Conservation (phyloP, 2,113 vertebrate species). For the Tragulus kanchil region DNA sequence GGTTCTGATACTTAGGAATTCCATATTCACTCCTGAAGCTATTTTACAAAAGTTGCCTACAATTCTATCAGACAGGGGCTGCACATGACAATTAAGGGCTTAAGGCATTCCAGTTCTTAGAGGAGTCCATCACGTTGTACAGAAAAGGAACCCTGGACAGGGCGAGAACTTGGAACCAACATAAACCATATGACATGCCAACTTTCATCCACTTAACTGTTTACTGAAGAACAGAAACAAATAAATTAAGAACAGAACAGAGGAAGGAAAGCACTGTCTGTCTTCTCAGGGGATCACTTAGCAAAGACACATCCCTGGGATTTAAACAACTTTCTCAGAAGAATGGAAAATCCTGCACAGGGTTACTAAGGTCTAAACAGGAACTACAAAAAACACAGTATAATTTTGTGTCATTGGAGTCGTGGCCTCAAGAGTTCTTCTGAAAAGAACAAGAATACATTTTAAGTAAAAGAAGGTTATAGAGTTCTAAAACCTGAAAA, state of each 20-base stretch:
- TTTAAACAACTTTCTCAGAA: conserved; percentile 71
- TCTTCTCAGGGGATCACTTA: conserved; percentile 69
- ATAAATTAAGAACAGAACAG: conserved; percentile 75
- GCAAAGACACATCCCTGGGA: conserved; percentile 62
- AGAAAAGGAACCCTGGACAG: conserved; percentile 31
- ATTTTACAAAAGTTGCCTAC: conserved; percentile 31
- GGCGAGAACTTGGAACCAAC: conserved; percentile 10
- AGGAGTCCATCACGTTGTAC: not conserved
- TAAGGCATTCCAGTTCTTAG: not conserved
- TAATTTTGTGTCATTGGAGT: not conserved
- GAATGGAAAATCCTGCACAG: conserved; percentile 74
- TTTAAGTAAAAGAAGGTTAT: conserved; percentile 3
- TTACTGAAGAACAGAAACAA: conserved; percentile 75
- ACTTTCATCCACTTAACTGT: conserved; percentile 75
- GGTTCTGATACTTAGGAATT: not conserved
- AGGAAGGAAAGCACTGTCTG: conserved; percentile 65
- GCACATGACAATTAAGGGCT: not conserved
- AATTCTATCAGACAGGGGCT: not conserved
- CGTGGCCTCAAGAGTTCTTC: not conserved
- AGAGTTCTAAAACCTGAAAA: conserved; percentile 17
- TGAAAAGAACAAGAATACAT: conserved; percentile 11
- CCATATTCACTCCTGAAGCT: not conserved
- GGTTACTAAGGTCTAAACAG: conserved; percentile 69
- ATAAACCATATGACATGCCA: conserved; percentile 58
- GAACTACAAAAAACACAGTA: not conserved